Conservation (phyloP, 1,140 invertebrate genomes). For the Aethina tumida region DNA sequence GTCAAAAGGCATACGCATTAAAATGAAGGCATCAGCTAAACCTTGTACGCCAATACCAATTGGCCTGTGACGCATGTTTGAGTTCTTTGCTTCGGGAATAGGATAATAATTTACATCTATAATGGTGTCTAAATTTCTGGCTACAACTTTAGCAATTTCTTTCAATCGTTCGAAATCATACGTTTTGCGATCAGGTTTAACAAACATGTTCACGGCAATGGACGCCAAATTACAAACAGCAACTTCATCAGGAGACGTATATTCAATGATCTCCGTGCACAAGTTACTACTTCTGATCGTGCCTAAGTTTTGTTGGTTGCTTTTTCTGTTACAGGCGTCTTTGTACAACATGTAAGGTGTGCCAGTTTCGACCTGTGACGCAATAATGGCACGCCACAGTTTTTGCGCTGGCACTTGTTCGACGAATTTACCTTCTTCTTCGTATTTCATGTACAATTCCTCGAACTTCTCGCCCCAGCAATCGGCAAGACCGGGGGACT, state of each 20-base stretch:
- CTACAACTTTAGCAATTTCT: slow-evolving; percentile 80
- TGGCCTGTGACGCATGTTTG: slow-evolving; percentile 88
- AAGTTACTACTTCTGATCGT: slow-evolving; percentile 98
- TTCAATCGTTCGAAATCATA: slow-evolving; percentile 89
- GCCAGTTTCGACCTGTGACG: slow-evolving; percentile 96
- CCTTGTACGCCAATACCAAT: slow-evolving; percentile 83
- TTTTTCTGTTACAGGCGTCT: slow-evolving; percentile 95
- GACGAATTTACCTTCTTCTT: slow-evolving; percentile 54
- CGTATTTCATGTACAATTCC: slow-evolving; percentile 80
- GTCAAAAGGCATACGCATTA: slow-evolving; percentile 91
- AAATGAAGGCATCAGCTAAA: slow-evolving; percentile 90
- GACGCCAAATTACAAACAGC: slow-evolving; percentile 98
- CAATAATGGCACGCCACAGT: slow-evolving; percentile 91
- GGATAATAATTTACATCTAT: slow-evolving; percentile 98
- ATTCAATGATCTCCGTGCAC: slow-evolving; percentile 97
- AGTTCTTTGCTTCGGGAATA: slow-evolving; percentile 74
- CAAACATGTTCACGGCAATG: slow-evolving; percentile 95
- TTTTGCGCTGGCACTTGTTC: slow-evolving; percentile 67
- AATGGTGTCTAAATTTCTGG: slow-evolving; percentile 92
- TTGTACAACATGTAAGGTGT: slow-evolving; percentile 98
- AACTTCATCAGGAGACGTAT: slow-evolving; percentile 84
- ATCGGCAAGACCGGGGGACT: slow-evolving; percentile 83
- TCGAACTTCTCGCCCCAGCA: slow-evolving; percentile 95
- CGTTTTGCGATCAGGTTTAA: slow-evolving; percentile 58
- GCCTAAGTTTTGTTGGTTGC: slow-evolving; percentile 97